Conservation (phyloP, 2,888 invertebrate species). For the Chirona hameri region DNA sequence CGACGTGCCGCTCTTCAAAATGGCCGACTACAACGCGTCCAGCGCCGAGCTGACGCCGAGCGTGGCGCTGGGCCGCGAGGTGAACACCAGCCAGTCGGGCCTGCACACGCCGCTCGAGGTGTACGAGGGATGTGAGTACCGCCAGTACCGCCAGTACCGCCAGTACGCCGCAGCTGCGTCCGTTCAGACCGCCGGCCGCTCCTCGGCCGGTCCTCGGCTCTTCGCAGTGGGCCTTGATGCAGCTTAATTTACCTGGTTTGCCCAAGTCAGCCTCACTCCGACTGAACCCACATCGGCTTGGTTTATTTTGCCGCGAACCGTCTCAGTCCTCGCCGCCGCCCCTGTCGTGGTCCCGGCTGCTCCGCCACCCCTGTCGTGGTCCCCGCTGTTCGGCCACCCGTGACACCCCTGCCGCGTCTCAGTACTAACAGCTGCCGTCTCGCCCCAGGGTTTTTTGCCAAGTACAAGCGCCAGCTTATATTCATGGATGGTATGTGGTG, state of each 20-base stretch:
- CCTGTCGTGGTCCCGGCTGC: background rate
- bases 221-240: too few species aligned
- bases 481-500: conserved; percentile 30
- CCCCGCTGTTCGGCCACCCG: background rate
- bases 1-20: conserved; percentile 8
- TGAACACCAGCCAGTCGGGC: conserved; percentile 42
- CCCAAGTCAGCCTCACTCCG: too few species aligned
- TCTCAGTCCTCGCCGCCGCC: background rate
- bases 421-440: background rate
- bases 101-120: conserved; percentile 53
- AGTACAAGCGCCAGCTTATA: background rate
- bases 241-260: too few species aligned
- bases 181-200: too few species aligned
- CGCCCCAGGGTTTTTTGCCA: conserved; percentile 30
- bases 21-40: background rate
- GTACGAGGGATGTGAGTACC: conserved; percentile 50
- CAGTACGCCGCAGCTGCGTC: too few species aligned
- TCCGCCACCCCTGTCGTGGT: background rate
- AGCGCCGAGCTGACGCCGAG: background rate
- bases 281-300: background rate
- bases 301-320: too few species aligned
- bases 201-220: too few species aligned
- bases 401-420: background rate
- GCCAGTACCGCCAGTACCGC: too few species aligned
- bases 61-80: background rate